Conservation (phyloP, 2,797 vertebrate genomes). For the Steatocranus sp. region DNA sequence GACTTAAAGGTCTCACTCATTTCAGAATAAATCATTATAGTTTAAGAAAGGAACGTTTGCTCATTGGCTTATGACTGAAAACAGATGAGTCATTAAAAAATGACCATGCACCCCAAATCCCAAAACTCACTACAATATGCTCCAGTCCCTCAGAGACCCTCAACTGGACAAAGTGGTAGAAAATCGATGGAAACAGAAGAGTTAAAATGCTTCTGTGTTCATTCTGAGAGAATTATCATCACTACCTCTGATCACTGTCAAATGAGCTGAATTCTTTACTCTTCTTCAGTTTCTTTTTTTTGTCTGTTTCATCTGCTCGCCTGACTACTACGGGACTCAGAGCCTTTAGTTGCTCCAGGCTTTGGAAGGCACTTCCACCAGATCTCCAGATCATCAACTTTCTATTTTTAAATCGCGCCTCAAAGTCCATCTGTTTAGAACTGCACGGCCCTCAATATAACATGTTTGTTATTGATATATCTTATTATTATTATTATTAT, state of each 20-base stretch:
- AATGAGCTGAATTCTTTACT: not conserved
- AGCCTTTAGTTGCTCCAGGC: not conserved
- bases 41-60: accelerated
- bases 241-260: not conserved
- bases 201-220: not conserved
- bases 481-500: not conserved
- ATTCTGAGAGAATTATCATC: not conserved
- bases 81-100: not conserved
- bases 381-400: not conserved
- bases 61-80: not conserved
- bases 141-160: not conserved
- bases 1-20: not conserved
- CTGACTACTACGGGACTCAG: accelerated
- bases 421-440: not conserved
- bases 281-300: not conserved
- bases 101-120: accelerated
- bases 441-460: not conserved
- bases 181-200: not conserved
- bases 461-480: not conserved
- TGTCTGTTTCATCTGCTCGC: accelerated
- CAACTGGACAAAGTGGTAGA: not conserved
- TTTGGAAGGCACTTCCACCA: accelerated
- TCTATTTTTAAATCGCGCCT: accelerated
- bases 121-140: not conserved
- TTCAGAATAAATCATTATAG: not conserved